Percentiles rank a stretch among this genome's conserved stretches.
phyloP scores from a whole-genome alignment of 2,113 vertebrate genomes.

The Amphilophus citrinellus region DNA sequence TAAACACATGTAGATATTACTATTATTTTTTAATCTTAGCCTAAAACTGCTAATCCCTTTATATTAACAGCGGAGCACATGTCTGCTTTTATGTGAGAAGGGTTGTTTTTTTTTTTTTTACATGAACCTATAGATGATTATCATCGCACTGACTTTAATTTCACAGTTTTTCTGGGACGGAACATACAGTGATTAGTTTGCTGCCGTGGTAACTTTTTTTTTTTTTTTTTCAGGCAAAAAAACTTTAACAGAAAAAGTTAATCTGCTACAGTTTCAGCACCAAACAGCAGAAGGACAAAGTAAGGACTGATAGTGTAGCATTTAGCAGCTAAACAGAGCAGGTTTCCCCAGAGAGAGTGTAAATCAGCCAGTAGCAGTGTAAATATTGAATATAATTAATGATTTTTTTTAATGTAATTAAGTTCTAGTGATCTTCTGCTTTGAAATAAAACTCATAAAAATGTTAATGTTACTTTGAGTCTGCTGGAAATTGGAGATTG shows the following conservation, averaged over 20 bases:
- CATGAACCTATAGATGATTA: too few relatives aligned
- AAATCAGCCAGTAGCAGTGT: not conserved
- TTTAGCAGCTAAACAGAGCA: not conserved
- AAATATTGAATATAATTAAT: not conserved
- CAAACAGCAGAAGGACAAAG: not conserved
- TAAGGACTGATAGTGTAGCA: not conserved
- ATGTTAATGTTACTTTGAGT: not conserved
- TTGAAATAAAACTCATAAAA: not conserved
- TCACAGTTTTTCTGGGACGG: too few relatives aligned
- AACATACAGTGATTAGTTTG: not conserved
- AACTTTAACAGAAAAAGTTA: too few relatives aligned
- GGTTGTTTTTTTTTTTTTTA: too few relatives aligned
- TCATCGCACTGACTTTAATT: too few relatives aligned
- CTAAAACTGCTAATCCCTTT: not conserved
- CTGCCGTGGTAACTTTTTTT: not conserved
- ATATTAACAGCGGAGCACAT: not conserved
- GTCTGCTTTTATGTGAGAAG: not conserved
- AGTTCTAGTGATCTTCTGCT: not conserved
- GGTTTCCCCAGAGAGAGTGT: fast-evolving
- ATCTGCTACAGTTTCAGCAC: not conserved
- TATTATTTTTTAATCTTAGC: not conserved
- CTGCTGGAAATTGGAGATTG: not conserved
- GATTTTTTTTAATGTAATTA: not conserved
- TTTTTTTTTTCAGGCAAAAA: not conserved
- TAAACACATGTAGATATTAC: not conserved